A percentile compares a stretch with the other conserved stretches of the same genome.
phyloP scores from a whole-genome alignment of 2,888 invertebrate genomes.

The Apeira syringaria region DNA sequence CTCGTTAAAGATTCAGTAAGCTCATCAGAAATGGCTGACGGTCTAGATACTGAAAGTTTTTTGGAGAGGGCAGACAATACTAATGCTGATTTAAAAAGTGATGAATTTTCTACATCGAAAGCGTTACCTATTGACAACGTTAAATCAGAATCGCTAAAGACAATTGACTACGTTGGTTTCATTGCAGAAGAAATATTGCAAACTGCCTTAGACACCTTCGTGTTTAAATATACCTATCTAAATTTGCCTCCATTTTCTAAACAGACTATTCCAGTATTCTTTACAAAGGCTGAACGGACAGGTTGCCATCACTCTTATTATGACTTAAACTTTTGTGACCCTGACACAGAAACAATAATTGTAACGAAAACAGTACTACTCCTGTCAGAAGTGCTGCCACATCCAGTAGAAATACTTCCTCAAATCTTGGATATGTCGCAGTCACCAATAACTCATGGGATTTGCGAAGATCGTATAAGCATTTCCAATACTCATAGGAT shows the following conservation, averaged over 20 bases:
- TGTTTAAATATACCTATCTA: conserved; percentile 53
- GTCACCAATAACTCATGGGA: conserved; percentile 53
- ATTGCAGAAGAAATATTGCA: conserved; percentile 48
- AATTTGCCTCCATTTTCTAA: conserved; percentile 43
- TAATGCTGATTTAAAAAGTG: conserved; percentile 34
- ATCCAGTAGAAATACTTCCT: conserved; percentile 60
- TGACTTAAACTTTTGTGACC: conserved; percentile 51
- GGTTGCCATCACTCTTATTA: conserved; percentile 65
- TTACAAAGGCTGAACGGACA: conserved; percentile 54
- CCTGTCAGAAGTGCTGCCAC: conserved; percentile 58
- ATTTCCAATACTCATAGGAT: conserved; percentile 55
- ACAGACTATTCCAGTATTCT: conserved; percentile 45
- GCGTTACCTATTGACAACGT: conserved; percentile 5
- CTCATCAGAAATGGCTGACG: conserved; percentile 38
- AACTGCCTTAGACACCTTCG: conserved; percentile 52
- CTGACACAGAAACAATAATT: conserved; percentile 38
- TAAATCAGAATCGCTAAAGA: conserved; percentile 29
- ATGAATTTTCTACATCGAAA: conserved; percentile 25
- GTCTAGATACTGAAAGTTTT: conserved; percentile 43
- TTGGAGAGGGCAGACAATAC: conserved; percentile 37
- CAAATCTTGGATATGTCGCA: conserved; percentile 60
- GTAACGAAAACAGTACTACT: conserved; percentile 50
- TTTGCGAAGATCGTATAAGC: conserved; percentile 49
- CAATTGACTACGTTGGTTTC: conserved; percentile 34
- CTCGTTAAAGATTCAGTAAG: conserved; percentile 33